Conservation (phyloP, 2,888 invertebrate species). For the Lasioglossum calceatum region DNA sequence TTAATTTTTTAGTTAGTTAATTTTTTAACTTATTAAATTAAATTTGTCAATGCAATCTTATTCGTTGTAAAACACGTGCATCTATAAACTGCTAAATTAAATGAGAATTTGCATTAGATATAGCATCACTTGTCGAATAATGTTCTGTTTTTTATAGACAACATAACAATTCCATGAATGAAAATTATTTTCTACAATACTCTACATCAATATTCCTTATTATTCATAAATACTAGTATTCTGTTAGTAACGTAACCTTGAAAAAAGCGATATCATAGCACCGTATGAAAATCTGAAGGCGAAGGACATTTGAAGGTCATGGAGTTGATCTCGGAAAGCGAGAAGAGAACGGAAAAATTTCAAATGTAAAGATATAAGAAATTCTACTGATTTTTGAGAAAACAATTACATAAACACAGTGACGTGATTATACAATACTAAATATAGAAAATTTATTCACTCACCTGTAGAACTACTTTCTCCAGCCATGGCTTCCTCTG, state of each 20-base stretch:
- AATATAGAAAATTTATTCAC: constrained; percentile 8
- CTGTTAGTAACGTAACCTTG: not conserved
- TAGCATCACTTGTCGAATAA: not conserved
- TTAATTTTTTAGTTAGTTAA: not conserved
- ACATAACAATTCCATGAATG: not conserved
- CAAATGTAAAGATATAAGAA: not conserved
- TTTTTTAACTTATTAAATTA: not conserved
- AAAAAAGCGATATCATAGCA: not conserved
- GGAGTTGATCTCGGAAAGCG: not conserved
- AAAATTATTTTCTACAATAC: not conserved
- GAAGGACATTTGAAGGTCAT: constrained; percentile 63
- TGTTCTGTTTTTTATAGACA: not conserved
- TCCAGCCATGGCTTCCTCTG: constrained; percentile 29
- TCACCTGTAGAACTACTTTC: constrained; percentile 35
- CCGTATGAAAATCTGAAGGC: not conserved
- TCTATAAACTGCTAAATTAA: not conserved
- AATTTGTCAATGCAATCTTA: not conserved
- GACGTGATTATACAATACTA: not conserved
- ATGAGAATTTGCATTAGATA: not conserved
- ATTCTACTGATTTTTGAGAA: not conserved
- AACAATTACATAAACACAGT: not conserved
- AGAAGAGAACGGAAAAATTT: not conserved
- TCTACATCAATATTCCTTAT: not conserved
- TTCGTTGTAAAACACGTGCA: not conserved
- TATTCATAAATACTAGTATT: not conserved